Evolutionary conservation across 2,113 vertebrate genomes (phyloP), one percentile per base, ranked within the genome.

Genomic region (Bothrops jararaca): DNA sequence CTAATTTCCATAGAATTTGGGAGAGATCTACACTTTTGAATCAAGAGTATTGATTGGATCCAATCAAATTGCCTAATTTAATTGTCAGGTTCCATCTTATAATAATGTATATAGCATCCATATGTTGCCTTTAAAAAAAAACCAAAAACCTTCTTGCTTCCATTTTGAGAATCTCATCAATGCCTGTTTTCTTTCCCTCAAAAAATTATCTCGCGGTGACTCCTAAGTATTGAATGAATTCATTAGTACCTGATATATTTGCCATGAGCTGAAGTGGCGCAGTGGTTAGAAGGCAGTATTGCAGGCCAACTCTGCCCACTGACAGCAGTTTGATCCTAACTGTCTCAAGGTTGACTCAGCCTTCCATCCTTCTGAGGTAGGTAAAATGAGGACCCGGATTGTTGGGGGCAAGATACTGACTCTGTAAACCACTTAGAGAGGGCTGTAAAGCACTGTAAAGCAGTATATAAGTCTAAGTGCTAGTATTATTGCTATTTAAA

Each of bases 1-100:
- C 89, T 5, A 89, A 20, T 92, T 95, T 88, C 89, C 57, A 8
- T 5, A 86, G 89, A 93, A 86, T 54, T 48, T 22, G 20, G 53
- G 64, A 80, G 88, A 89, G 29, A 56, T 94, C 93, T 11, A 34
- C 3, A 24, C 9, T 92, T 91, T 90, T 93, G 0, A 60, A 0
- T 12, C 26, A 94, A 91, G 58, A 86, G 42, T 29, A 88, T n/a
- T 39, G 22, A 22, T 91, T 26, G 15, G 3, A 34, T 5, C 26
- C 29, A 85, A 12, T 29, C 60, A 1, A 20, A 48, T 48, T 7
- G 39, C 39, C 24, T 42, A 89, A 89, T 60, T 50, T 18, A 15
- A 29, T 7, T 29, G 22, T 48, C 24, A 50, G 45, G 7, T 42
- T 26, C 12, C 45, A 42, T 13, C 24, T 57, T 57, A 89, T 42